These are phyloP conservation scores for Mongoloraphidia duomilia DNA, from an alignment of 2,888 invertebrate genomes.

Conservation along the genomic window DNA sequence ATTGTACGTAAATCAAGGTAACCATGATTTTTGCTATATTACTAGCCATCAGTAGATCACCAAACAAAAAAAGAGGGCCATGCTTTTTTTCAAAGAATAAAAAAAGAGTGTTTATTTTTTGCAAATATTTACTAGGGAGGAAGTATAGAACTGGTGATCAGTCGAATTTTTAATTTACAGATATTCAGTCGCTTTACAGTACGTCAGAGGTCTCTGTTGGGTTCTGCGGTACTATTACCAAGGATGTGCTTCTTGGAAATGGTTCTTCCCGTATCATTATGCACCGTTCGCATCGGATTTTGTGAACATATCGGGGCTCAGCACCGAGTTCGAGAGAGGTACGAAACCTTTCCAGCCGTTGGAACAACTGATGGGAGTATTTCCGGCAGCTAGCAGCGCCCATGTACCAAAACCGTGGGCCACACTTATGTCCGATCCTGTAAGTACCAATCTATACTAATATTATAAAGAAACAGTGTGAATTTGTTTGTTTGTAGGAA, in stretches of 20 bases:
- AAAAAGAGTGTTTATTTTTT: too few relatives aligned
- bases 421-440: conserved; percentile 79
- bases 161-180: conserved; percentile 28
- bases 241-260: conserved; percentile 98
- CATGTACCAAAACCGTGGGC: conserved; percentile 94
- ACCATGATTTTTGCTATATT: too few relatives aligned
- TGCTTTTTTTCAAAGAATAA: too few relatives aligned
- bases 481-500: background rate
- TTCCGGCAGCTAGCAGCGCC: conserved; percentile 90
- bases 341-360: conserved; percentile 91
- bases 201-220: conserved; percentile 95
- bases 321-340: conserved; percentile 73
- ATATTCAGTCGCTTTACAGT: conserved; percentile 82
- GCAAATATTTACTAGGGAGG: too few relatives aligned
- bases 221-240: conserved; percentile 97
- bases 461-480: background rate
- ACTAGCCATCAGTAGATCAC: too few relatives aligned
- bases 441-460: conserved; percentile 31
- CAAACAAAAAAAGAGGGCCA: too few relatives aligned
- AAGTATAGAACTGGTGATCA: too few relatives aligned
- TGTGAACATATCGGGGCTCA: conserved; percentile 72
- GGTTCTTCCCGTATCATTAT: conserved; percentile 99
- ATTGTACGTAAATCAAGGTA: too few relatives aligned
- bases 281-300: conserved; percentile 99
- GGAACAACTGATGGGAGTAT: conserved; percentile 98